A percentile compares a stretch with the other conserved stretches of the same genome.
These are phyloP conservation scores for Pao palembangensis DNA, from an alignment of 2,113 vertebrate species.

Conservation along the genomic window DNA sequence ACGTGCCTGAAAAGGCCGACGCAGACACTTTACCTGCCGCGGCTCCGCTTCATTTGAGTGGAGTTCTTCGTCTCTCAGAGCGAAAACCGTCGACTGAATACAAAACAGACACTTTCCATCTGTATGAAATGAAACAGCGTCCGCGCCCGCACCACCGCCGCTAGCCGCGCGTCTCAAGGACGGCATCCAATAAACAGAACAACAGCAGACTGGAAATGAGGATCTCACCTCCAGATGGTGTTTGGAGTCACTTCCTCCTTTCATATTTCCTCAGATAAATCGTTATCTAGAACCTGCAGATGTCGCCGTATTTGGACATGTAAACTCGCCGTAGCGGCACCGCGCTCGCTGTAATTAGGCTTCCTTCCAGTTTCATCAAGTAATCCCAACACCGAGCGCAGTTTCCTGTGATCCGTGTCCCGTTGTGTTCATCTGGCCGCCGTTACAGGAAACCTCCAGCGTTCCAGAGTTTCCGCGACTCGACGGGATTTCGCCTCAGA, in stretches of 20 bases:
- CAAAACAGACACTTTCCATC: conserved; percentile 1
- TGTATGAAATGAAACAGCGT: background rate
- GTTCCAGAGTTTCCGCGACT: background rate
- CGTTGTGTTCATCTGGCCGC: conserved; percentile 27
- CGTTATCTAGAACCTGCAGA: conserved; percentile 61
- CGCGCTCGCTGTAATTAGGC: conserved; percentile 59
- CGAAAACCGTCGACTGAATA: conserved; percentile 12
- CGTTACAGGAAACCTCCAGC: conserved; percentile 22
- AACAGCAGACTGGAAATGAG: conserved; percentile 6
- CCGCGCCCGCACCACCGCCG: too few relatives aligned
- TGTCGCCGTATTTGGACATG: conserved; percentile 50
- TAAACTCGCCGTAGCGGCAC: conserved; percentile 35
- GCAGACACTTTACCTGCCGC: too few relatives aligned
- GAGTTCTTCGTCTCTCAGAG: background rate
- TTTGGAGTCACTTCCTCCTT: conserved; percentile 42
- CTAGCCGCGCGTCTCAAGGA: background rate
- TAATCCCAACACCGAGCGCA: conserved; percentile 27
- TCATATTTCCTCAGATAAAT: conserved; percentile 46
- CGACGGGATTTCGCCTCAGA: too few relatives aligned
- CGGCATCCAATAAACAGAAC: conserved; percentile 10
- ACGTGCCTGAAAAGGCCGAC: too few relatives aligned
- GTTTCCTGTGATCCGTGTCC: conserved; percentile 21
- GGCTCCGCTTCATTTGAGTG: too few relatives aligned
- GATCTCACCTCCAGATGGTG: conserved; percentile 22
- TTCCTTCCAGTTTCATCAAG: conserved; percentile 62